Conservation (phyloP, 2,888 invertebrate species). For the Drosophila buzzatii region DNA sequence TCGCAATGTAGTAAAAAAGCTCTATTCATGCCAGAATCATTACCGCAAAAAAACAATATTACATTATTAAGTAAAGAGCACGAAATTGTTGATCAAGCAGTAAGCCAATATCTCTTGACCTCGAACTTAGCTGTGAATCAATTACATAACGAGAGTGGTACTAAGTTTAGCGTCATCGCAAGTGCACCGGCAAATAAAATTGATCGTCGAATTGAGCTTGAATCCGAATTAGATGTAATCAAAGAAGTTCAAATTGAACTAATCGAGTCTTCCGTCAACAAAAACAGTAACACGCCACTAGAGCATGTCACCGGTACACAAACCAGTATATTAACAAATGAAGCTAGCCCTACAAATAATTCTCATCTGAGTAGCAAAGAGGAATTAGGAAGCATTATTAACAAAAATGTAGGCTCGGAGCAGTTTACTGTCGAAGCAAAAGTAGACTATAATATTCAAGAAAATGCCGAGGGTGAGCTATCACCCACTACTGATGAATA, state of each 20-base stretch:
- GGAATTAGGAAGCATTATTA: not conserved
- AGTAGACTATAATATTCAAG: conserved; percentile 11
- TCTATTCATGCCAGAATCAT: not conserved
- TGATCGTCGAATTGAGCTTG: conserved; percentile 34
- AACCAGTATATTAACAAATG: not conserved
- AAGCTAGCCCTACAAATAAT: not conserved
- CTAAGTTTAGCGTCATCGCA: not conserved
- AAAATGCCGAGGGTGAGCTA: conserved; percentile 68
- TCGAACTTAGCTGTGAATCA: conserved; percentile 18
- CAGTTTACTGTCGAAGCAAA: not conserved
- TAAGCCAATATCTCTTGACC: conserved; percentile 14
- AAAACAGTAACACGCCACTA: not conserved
- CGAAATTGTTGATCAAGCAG: not conserved
- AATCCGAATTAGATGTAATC: conserved; percentile 43
- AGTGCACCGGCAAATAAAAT: not conserved
- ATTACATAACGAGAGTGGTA: conserved; percentile 25
- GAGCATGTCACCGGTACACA: not conserved
- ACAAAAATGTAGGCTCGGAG: not conserved
- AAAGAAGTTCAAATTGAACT: conserved; percentile 82
- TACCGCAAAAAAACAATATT: conserved; percentile 57
- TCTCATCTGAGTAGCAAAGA: not conserved
- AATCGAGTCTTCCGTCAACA: conserved; percentile 48
- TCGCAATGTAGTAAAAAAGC: not conserved
- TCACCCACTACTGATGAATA: conserved; percentile 85
- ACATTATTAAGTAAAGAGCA: conserved; percentile 50